phyloP scores from a whole-genome alignment of 2,113 vertebrate genomes.

The Nannospalax galili region DNA sequence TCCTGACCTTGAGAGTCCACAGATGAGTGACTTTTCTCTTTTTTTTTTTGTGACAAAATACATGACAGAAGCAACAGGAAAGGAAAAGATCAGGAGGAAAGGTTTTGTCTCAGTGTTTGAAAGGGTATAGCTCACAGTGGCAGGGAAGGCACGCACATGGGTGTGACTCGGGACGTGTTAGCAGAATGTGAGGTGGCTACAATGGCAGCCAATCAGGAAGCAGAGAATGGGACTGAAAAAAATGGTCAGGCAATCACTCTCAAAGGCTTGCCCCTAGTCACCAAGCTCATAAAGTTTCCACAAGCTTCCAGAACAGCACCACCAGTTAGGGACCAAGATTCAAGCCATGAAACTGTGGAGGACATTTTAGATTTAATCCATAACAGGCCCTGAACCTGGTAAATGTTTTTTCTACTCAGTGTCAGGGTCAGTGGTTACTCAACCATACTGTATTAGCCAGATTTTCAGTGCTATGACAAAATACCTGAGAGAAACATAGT shows the following conservation, averaged over 20 bases:
- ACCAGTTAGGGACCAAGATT: neutral
- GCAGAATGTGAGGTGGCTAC: too few species aligned
- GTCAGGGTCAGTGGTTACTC: neutral
- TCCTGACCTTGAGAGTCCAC: neutral
- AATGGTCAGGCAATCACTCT: neutral
- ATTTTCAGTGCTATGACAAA: neutral
- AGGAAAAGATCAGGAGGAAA: too few species aligned
- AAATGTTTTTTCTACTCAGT: neutral
- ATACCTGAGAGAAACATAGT: neutral
- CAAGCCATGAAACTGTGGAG: neutral
- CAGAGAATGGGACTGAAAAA: neutral
- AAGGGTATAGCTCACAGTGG: neutral
- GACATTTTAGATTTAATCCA: neutral
- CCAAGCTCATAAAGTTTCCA: neutral
- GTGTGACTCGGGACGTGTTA: neutral
- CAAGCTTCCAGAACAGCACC: neutral
- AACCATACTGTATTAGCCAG: neutral
- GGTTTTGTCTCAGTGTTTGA: neutral
- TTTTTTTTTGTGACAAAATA: too few species aligned
- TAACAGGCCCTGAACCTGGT: fast-evolving
- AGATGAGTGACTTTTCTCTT: neutral
- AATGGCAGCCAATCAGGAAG: neutral
- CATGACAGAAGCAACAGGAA: too few species aligned
- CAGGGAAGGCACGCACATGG: neutral
- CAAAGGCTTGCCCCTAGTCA: neutral